These are phyloP conservation scores for Drosophila punjabiensis DNA, from an alignment of 1,140 invertebrate species.

Conservation along the genomic window DNA sequence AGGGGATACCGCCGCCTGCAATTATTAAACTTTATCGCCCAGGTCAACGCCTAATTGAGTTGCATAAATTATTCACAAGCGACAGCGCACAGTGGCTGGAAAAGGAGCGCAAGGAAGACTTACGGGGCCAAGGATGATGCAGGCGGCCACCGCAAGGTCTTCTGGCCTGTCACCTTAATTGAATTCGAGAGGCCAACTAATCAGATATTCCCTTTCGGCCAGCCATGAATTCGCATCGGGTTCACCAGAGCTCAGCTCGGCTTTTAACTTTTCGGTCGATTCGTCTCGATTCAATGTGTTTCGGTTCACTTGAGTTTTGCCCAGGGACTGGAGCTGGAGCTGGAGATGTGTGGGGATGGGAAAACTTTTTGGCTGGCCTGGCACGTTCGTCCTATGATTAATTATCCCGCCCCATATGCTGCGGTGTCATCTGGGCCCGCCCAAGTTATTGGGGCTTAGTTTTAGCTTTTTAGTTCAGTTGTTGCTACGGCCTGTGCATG, in stretches of 20 bases:
- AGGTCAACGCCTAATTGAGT: slow-evolving; percentile 64
- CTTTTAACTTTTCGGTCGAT: slow-evolving; percentile 39
- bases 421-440: slow-evolving; percentile 65
- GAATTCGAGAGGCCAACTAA: slow-evolving; percentile 64
- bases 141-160: slow-evolving; percentile 16
- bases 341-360: not conserved
- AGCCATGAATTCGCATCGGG: slow-evolving; percentile 56
- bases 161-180: slow-evolving; percentile 60
- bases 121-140: slow-evolving; percentile 26
- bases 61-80: slow-evolving; percentile 59
- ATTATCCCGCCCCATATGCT: slow-evolving; percentile 76
- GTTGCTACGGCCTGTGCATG: slow-evolving; percentile 45
- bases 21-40: slow-evolving; percentile 56
- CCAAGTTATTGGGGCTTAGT: slow-evolving; percentile 67
- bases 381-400: slow-evolving; percentile 75
- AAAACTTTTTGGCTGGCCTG: slow-evolving; percentile 56
- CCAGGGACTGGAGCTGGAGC: not conserved
- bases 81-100: not conserved
- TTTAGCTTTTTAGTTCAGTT: slow-evolving; percentile 62
- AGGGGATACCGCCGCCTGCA: slow-evolving; percentile 12
- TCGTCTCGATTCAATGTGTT: slow-evolving; percentile 29
- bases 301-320: slow-evolving; percentile 16
- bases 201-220: slow-evolving; percentile 71
- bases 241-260: slow-evolving; percentile 2
- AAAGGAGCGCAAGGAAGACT: not conserved